These are phyloP conservation scores for Sphaeramia orbicularis DNA, from an alignment of 2,797 vertebrate genomes.

Conservation along the genomic window DNA sequence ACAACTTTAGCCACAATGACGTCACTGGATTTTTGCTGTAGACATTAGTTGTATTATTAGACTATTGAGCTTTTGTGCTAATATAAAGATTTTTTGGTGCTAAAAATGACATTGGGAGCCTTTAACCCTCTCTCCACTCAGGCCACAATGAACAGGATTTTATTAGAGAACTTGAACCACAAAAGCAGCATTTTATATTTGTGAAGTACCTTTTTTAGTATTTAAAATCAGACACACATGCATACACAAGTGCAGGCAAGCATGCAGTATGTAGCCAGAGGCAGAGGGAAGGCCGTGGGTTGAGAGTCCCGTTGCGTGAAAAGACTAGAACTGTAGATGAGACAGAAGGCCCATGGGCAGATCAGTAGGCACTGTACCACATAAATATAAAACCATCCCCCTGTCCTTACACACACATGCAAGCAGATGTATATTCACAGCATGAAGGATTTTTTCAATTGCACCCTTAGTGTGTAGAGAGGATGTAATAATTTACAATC, in stretches of 20 bases:
- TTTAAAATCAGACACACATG: conserved; percentile 31
- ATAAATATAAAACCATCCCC: conserved; percentile 60
- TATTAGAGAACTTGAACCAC: conserved; percentile 40
- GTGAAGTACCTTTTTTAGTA: conserved; percentile 20
- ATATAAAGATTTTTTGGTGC: neutral
- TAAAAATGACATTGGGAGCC: conserved; percentile 24
- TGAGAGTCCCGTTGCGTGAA: conserved; percentile 74
- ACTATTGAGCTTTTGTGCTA: conserved; percentile 4
- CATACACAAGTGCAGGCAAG: conserved; percentile 44
- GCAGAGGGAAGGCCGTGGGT: conserved; percentile 66
- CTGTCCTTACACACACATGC: conserved; percentile 38
- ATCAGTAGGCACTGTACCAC: conserved; percentile 64
- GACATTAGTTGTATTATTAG: conserved; percentile 7
- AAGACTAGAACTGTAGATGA: conserved; percentile 69
- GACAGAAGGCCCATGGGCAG: conserved; percentile 74
- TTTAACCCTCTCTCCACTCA: conserved; percentile 79
- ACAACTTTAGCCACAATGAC: conserved; percentile 8
- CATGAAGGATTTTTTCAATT: conserved; percentile 26
- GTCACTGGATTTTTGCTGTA: neutral
- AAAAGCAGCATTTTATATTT: conserved; percentile 25
- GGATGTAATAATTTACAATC: conserved; percentile 63
- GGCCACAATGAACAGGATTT: conserved; percentile 84
- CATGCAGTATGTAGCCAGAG: conserved; percentile 62
- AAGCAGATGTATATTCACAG: conserved; percentile 32
- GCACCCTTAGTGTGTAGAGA: conserved; percentile 28